These are phyloP conservation scores for Caenorhabditis angaria DNA, from an alignment of 2,888 invertebrate species.

Conservation along the genomic window DNA sequence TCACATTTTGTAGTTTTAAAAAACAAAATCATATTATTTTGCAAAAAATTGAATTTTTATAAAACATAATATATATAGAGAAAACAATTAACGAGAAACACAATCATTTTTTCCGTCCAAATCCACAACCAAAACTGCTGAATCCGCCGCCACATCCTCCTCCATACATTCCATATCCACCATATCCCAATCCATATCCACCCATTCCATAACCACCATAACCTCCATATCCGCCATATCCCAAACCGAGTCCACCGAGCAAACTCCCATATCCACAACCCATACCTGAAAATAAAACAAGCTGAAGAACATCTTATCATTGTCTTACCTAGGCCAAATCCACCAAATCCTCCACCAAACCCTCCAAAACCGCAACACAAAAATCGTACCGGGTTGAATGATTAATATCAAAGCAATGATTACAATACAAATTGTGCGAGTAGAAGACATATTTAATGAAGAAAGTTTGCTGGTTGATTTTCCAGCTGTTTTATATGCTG, in stretches of 20 bases:
- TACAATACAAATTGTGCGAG: no score
- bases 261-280: conserved; percentile 40
- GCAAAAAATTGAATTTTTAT: no score
- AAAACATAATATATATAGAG: no score
- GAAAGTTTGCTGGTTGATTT: not conserved
- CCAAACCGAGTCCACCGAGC: conserved; percentile 39
- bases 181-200: conserved; percentile 39
- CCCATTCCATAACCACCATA: conserved; percentile 40
- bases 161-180: conserved; percentile 14
- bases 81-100: no score
- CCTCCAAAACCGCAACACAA: not conserved
- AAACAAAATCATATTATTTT: no score
- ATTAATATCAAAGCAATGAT: not conserved
- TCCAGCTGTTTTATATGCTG: not conserved
- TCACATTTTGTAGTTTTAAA: no score
- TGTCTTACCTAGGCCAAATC: not conserved
- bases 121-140: not conserved
- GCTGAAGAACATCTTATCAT: not conserved
- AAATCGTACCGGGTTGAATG: not conserved
- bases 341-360: not conserved
- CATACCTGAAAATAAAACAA: conserved; percentile 21
- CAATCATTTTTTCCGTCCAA: not conserved
- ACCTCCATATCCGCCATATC: conserved; percentile 35
- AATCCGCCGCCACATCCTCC: conserved; percentile 17
- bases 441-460: not conserved